Evolutionary conservation across 1,140 invertebrate genomes (phyloP), one percentile per base, ranked within the genome.

Genomic region (Leptonema lineaticorne): DNA sequence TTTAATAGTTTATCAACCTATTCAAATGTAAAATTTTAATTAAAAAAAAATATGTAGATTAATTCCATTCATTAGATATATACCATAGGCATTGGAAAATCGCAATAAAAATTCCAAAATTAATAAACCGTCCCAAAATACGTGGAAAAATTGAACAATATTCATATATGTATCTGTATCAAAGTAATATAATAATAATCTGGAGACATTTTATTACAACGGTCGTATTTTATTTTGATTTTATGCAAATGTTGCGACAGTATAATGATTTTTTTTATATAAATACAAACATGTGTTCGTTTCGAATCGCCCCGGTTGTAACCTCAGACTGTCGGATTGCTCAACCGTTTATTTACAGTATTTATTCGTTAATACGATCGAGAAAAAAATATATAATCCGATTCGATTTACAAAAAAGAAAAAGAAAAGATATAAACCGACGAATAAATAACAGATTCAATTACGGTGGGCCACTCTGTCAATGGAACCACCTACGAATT

Each of bases 401-500:
- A 53, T 26, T 53, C 50, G 24, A 16, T n/a, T n/a, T n/a, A n/a
- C n/a, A n/a, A n/a, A n/a, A n/a, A n/a, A n/a, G n/a, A n/a, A n/a
- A n/a, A n/a, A n/a, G 37, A 53, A 53, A 24, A 53, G 24, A 20
- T 26, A 26, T 24, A 24, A 53, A 53, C 20, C 18, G 27, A 53
- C 50, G 50, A 53, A 53, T 53, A 2, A 53, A 53, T 53, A 24
- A 26, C 27, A 20, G 22, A 7, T 53, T 53, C 50, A 53, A 53
- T 53, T 53, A 53, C 50, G 50, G 50, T 53, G 50, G 50, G 50
- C 50, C 14, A 53, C 50, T 53, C 50, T 53, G 27, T 53, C 50
- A 53, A 53, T 53, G 22, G 50, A 53, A 53, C 50, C 50, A 53
- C 50, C 50, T 24, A 53, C 50, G 50, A n/a, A n/a, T n/a, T n/a